A percentile compares a stretch with the other conserved stretches of the same genome.
phyloP scores from a whole-genome alignment of 2,113 vertebrate genomes.

The Zapus hudsonius region DNA sequence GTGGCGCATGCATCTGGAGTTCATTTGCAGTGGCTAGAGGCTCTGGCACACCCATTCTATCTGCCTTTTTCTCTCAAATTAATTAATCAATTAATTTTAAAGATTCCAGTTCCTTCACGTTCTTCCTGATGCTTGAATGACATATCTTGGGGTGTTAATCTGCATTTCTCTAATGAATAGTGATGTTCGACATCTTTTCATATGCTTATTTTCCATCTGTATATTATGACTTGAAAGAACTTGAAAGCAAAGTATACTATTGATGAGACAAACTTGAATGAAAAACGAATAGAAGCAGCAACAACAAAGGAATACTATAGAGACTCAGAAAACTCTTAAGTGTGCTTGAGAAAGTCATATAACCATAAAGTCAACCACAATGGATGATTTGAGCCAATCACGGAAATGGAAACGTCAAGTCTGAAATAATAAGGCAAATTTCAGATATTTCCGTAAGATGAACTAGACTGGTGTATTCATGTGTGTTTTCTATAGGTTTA shows the following conservation, averaged over 20 bases:
- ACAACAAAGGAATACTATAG: conserved; percentile 35
- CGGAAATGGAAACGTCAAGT: conserved; percentile 38
- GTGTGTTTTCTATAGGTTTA: conserved; percentile 27
- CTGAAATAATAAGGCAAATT: conserved; percentile 54
- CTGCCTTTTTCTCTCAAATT: no score
- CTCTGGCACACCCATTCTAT: no score
- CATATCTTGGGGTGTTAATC: neutral
- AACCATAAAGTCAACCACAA: conserved; percentile 33
- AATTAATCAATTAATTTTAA: neutral
- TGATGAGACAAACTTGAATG: conserved; percentile 26
- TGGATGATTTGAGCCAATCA: conserved; percentile 10
- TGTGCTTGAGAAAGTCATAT: neutral
- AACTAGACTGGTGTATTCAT: conserved; percentile 6
- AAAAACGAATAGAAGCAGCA: neutral
- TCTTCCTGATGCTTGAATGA: neutral
- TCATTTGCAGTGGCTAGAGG: no score
- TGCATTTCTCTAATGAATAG: neutral
- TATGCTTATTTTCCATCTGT: neutral
- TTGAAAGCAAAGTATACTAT: neutral
- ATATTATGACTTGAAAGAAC: neutral
- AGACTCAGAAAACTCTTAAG: conserved; percentile 43
- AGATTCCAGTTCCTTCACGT: neutral
- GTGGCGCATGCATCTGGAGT: no score
- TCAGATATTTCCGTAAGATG: conserved; percentile 29
- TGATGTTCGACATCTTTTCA: neutral